Evolutionary conservation across 2,888 invertebrate genomes (phyloP), one percentile per base, ranked within the genome.

Genomic region (Hirudinaria manillensis): DNA sequence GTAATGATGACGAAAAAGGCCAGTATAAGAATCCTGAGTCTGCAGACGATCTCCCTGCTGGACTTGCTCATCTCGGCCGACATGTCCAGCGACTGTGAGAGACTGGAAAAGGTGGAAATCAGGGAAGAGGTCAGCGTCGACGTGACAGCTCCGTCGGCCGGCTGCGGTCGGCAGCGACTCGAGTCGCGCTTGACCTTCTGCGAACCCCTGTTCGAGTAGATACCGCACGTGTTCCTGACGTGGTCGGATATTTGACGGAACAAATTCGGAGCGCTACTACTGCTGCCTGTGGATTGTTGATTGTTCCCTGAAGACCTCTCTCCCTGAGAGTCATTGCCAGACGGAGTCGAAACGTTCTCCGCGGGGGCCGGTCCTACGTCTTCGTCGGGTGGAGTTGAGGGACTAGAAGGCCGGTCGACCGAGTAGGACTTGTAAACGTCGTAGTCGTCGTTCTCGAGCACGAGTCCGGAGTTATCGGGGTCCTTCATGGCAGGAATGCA

Each of bases 1-100:
- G 61, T 55, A 38, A 55, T 21, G n/a, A 65, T 34, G n/a, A 56
- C 55, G 65, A 65, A 73, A 34, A 73, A 73, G 38, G 56, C 73
- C 6, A 56, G 38, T 13, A 73, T 27, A 3, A 73, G 38, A 65
- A 73, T 65, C 19, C 73, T 27, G 19, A 73, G 65, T 10, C 65
- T 56, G 19, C 34, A 55, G 3, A 55, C 61, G 4, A 61, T 73
- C 19, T 65, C 56, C 36, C 61, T n/a, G 10, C n/a, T 61, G 13
- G 29, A 61, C 19, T 61, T 29, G 61, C 4, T 24, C 24, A 29
- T 27, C n/a, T 29, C 61, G 19, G 61, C 13, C 1, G 29, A 13
- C 10, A 61, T 29, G 61, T 61, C 61, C 61, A 29, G 19, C 10
- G 29, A 61, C 7, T 27, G 29, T 7, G 61, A 61, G 21, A 29